Evolutionary conservation across 2,113 vertebrate species (phyloP).

Genomic region (Calidris pygmaea): DNA sequence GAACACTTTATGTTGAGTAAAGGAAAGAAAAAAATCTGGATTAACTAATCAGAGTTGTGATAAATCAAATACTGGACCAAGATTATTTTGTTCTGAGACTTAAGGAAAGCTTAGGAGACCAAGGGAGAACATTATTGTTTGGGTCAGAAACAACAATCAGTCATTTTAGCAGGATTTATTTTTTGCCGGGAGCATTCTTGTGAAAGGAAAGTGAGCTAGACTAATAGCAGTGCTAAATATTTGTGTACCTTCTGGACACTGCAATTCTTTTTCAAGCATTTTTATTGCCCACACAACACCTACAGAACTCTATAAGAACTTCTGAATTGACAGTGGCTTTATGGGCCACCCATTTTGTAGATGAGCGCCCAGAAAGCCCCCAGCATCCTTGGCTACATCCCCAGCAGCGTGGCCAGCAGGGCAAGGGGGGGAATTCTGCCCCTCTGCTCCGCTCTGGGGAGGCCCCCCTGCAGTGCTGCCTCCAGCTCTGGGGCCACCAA

Average conservation of each 20-base stretch:
- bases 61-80: background rate
- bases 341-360: background rate
- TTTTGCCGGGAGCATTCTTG: background rate
- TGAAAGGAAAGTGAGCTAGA: background rate
- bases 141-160: background rate
- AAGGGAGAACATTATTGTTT: background rate
- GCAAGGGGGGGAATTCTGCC: background rate
- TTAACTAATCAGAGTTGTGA: background rate
- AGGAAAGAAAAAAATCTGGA: background rate
- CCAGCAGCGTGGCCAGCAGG: background rate
- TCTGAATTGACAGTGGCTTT: background rate
- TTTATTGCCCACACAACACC: background rate
- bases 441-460: background rate
- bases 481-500: too few species aligned
- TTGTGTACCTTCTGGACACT: background rate
- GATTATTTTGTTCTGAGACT: background rate
- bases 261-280: background rate
- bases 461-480: too few species aligned
- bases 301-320: background rate
- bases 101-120: background rate
- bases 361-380: too few species aligned
- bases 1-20: background rate
- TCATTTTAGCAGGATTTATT: background rate
- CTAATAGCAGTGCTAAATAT: background rate
- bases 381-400: background rate